Percentiles rank a stretch among this genome's conserved stretches.
Conservation (phyloP, 2,113 vertebrate species). For the mouse (Mus musculus) region GRCm39 chr1:129308001-129308500, state of each 20-base stretch:
- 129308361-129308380: not conserved
- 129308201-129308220: not conserved
- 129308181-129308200: not conserved
- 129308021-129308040: not conserved
- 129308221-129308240: not conserved
- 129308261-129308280: not conserved
- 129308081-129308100: not conserved
- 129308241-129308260: not conserved
- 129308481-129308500: not conserved
- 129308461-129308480: not conserved
- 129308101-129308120: not conserved
- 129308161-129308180: not conserved
- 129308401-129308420: not conserved
- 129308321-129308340: not conserved
- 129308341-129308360: not conserved
- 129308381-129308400: not conserved
- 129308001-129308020: conserved; percentile 6
- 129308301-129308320: not conserved
- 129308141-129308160: not conserved
- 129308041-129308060: not conserved
- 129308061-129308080: not conserved
- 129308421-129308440: not conserved
- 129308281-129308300: not conserved
- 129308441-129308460: not conserved
- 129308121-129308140: not conserved